Evolutionary conservation across 2,113 vertebrate genomes (phyloP).

Genomic region (Phrynosoma blainvillii): DNA sequence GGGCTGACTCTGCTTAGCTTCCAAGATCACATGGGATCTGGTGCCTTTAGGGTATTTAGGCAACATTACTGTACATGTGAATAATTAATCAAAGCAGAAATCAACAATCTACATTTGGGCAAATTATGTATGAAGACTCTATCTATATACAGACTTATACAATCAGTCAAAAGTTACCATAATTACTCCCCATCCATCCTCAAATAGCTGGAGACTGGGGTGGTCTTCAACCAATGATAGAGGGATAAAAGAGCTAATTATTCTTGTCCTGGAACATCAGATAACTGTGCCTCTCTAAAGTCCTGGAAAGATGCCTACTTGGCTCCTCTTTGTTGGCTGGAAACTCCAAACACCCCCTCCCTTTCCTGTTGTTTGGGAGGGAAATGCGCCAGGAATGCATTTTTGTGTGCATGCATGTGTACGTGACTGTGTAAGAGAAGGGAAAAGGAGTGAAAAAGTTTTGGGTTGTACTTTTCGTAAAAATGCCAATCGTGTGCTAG

Average conservation of each 20-base stretch:
- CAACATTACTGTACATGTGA: too few relatives aligned
- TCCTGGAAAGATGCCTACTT: slow-evolving; percentile 5
- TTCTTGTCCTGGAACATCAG: background rate
- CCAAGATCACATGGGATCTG: too few relatives aligned
- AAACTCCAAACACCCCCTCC: background rate
- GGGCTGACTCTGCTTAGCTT: too few relatives aligned
- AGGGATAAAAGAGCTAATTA: background rate
- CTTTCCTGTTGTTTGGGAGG: slow-evolving; percentile 9
- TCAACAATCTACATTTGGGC: too few relatives aligned
- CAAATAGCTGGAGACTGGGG: background rate
- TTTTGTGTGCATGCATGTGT: background rate
- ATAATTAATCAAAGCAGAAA: too few relatives aligned
- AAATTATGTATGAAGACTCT: too few relatives aligned
- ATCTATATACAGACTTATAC: background rate
- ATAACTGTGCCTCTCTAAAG: background rate
- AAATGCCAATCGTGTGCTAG: too few relatives aligned
- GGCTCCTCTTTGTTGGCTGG: background rate
- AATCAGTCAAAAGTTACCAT: background rate
- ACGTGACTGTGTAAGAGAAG: background rate
- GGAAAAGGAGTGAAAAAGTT: background rate
- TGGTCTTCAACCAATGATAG: background rate
- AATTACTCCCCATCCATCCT: background rate
- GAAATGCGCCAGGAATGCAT: background rate
- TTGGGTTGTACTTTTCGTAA: background rate
- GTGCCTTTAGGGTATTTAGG: too few relatives aligned